Base-by-base conservation (phyloP, 2,797 vertebrate genomes). In the Sebastolobus altivelis region DNA sequence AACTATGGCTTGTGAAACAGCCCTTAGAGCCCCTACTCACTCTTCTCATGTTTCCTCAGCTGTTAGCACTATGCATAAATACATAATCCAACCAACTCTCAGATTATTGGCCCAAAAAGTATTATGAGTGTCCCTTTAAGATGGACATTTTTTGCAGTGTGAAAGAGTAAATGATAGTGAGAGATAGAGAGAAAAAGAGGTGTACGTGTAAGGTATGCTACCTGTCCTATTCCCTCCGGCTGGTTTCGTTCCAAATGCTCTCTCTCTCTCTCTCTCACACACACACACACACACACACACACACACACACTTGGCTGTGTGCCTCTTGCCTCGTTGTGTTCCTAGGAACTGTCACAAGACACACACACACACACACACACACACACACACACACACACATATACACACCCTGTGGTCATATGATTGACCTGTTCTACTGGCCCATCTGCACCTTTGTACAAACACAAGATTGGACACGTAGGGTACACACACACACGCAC, bases 351-450 rank as follows among this genome's bases (percentile, higher is more conserved):
- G 33, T 75, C 71, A 83, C 62, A 52, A 18, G 49, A 61, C 56
- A 43, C 12, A 8, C 65, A 65, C 40, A 40, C 52, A 63, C 55
- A 60, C 80, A 72, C 84, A 79, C 33, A 43, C 40, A 18, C 43
- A 46, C 31, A 31, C 31, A 31, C 31, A 31, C 70, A 82, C 59
- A 59, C 58, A 46, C 8, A 8, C 65, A 65, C 43, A 40, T 43
- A 62, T 54, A 62, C 80, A 71, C 84, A 80, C 33, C 33, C 85
- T 71, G 25, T 92, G 94, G 92, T 91, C 91, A 89, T 91, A 91
- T 76, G 92, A 90, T 89, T 94, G 95, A 94, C 93, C 94, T 95
- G 94, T 92, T 96, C 83, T 87, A 95, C 92, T 94, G 90, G 93
- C 91, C 95, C 79, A 69, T 90, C 92, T 61, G 60, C 93, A 87